Conservation (phyloP, 2,888 invertebrate genomes). For the Galeruca laticollis region DNA sequence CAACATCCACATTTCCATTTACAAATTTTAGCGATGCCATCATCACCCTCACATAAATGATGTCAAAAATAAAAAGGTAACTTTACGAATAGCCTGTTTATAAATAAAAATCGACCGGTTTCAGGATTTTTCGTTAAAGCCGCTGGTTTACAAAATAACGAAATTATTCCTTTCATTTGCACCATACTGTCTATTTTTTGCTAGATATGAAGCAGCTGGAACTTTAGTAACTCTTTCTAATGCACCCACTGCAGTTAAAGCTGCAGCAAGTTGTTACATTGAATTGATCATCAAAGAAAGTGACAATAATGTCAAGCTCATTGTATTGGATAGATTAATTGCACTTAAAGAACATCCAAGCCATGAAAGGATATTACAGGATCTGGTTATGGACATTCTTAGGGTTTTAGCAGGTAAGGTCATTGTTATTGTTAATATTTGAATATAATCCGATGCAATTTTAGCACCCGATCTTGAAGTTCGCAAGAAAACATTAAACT, state of each 20-base stretch:
- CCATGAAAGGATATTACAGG: conserved; percentile 88
- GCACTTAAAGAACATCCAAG: conserved; percentile 86
- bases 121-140: no score
- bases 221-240: conserved; percentile 97
- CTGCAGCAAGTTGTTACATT: conserved; percentile 96
- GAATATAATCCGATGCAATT: neutral
- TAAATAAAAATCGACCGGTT: no score
- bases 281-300: conserved; percentile 99
- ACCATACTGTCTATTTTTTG: no score
- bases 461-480: conserved; percentile 87
- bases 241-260: conserved; percentile 92
- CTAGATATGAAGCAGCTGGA: conserved; percentile 93
- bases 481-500: conserved; percentile 63
- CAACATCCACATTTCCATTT: no score
- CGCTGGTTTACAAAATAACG: no score
- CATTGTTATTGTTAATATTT: neutral
- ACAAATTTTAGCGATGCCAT: no score
- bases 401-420: conserved; percentile 82
- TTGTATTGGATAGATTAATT: conserved; percentile 93
- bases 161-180: no score
- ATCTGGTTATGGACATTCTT: conserved; percentile 97
- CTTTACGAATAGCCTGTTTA: no score
- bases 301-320: conserved; percentile 99
- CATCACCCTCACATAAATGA: no score
- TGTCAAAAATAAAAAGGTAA: no score